Conservation (phyloP, 1,140 invertebrate species). For the Maconellicoccus hirsutus region DNA sequence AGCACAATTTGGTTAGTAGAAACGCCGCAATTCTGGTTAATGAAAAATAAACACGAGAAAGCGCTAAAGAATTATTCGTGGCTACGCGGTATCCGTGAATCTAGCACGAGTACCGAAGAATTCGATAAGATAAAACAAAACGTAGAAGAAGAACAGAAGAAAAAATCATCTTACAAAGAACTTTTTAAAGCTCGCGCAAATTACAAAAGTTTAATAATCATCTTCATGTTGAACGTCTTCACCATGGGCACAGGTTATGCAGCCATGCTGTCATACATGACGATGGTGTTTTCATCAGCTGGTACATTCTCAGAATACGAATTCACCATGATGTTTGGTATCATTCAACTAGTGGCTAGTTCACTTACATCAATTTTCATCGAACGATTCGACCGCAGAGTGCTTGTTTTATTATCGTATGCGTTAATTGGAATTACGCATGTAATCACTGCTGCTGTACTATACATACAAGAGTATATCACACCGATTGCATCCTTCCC, state of each 20-base stretch:
- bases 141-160: slow-evolving; percentile 32
- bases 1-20: slow-evolving; percentile 68
- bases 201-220: slow-evolving; percentile 37
- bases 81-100: slow-evolving; percentile 40
- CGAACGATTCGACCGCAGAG: slow-evolving; percentile 29
- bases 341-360: slow-evolving; percentile 35
- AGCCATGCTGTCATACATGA: slow-evolving; percentile 29
- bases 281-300: slow-evolving; percentile 33
- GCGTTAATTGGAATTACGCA: slow-evolving; percentile 23
- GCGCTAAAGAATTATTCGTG: slow-evolving; percentile 51
- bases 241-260: slow-evolving; percentile 28
- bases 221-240: slow-evolving; percentile 35
- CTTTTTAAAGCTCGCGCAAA: slow-evolving; percentile 38
- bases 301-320: slow-evolving; percentile 24
- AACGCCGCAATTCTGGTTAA: slow-evolving; percentile 57
- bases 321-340: slow-evolving; percentile 29
- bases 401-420: too few relatives aligned
- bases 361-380: slow-evolving; percentile 37
- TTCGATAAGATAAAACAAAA: slow-evolving; percentile 28
- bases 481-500: neutral
- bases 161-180: slow-evolving; percentile 35
- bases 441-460: neutral
- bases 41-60: slow-evolving; percentile 43
- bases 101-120: slow-evolving; percentile 24
- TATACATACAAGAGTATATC: neutral